phyloP scores from a whole-genome alignment of 2,113 vertebrate genomes.

The Orientallactaga bullata region DNA sequence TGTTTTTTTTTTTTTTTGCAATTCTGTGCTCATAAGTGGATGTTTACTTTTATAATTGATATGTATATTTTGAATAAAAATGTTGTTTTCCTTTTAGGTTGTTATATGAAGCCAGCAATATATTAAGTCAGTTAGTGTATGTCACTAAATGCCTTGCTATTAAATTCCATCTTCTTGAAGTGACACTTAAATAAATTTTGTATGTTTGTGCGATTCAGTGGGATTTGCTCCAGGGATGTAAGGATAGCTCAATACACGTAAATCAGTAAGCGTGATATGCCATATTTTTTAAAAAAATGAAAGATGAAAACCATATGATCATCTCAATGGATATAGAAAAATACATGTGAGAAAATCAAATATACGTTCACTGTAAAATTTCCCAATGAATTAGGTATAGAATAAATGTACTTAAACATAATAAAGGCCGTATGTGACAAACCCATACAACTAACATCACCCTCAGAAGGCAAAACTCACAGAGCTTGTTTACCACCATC shows the following conservation, averaged over 20 bases:
- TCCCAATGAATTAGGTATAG: neutral
- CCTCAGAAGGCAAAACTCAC: neutral
- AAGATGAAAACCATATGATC: neutral
- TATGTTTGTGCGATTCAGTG: neutral
- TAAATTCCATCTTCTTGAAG: constrained; percentile 28
- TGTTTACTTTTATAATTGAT: constrained; percentile 55
- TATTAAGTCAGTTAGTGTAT: constrained; percentile 33
- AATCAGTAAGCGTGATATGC: neutral
- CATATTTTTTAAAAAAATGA: neutral
- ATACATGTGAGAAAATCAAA: neutral
- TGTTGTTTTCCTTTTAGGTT: constrained; percentile 24
- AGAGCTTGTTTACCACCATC: neutral
- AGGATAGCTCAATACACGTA: neutral
- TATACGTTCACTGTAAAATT: neutral
- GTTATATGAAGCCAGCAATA: neutral
- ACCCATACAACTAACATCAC: neutral
- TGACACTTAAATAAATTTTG: constrained; percentile 18
- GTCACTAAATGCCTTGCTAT: neutral
- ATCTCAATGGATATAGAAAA: neutral
- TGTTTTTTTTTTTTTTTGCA: constrained; percentile 59
- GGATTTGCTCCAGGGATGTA: neutral
- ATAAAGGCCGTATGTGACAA: neutral
- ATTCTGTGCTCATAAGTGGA: neutral
- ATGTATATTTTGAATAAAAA: constrained; percentile 27
- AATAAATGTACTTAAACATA: neutral